Evolutionary conservation across 2,113 vertebrate genomes (phyloP).

Genomic region (Archocentrus centrarchus): DNA sequence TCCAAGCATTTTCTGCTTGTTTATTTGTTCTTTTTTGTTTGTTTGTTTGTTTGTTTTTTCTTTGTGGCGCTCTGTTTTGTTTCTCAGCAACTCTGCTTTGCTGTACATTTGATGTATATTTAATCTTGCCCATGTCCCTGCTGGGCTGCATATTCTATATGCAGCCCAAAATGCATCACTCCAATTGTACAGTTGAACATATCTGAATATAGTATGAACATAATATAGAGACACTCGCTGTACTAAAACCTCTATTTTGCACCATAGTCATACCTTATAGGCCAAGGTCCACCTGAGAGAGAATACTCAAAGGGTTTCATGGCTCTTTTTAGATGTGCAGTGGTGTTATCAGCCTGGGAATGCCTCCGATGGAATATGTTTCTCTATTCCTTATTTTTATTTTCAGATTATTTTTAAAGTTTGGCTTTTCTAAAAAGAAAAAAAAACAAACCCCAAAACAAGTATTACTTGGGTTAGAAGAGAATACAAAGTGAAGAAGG

Average conservation of each 20-base stretch:
- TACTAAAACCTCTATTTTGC: background rate
- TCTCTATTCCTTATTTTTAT: background rate
- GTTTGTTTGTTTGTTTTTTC: no score
- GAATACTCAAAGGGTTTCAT: background rate
- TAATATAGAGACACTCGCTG: background rate
- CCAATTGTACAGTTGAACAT: background rate
- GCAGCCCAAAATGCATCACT: background rate
- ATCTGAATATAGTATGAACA: background rate
- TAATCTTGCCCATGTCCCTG: background rate
- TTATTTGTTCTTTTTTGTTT: background rate
- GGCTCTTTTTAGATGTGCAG: background rate
- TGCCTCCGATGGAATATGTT: background rate
- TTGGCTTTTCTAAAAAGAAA: background rate
- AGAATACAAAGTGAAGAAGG: background rate
- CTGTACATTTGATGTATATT: background rate
- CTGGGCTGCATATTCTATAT: no score
- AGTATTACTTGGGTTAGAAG: background rate
- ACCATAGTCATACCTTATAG: background rate
- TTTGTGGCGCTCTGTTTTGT: background rate
- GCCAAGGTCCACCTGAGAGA: background rate
- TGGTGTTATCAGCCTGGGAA: background rate
- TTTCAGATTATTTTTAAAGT: background rate
- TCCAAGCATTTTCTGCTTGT: background rate
- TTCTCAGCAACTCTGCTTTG: background rate
- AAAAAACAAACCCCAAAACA: background rate